phyloP scores from a whole-genome alignment of 1,140 invertebrate species.

The Pantala flavescens region DNA sequence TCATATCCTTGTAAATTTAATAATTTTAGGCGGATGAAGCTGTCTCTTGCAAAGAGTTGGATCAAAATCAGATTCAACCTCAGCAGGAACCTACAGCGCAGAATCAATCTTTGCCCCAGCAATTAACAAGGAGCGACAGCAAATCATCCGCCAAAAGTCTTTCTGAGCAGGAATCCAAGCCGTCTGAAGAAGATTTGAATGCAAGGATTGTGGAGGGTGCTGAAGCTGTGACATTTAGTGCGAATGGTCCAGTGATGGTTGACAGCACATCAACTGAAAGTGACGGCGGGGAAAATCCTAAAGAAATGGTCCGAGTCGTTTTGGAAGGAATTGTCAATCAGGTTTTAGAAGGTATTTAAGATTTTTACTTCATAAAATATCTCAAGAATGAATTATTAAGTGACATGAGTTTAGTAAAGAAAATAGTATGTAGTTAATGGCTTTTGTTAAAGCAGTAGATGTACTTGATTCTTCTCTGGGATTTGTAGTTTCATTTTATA shows the following conservation, averaged over 20 bases:
- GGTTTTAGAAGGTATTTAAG: constrained; percentile 18
- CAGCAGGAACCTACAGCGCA: background rate
- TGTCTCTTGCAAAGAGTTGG: background rate
- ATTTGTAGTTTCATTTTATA: no score
- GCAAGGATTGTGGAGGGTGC: background rate
- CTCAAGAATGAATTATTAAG: no score
- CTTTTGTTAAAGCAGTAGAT: no score
- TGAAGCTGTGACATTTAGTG: background rate
- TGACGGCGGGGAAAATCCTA: background rate
- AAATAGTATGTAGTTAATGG: no score
- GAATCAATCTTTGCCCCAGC: background rate
- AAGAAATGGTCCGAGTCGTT: constrained; percentile 21
- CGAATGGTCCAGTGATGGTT: background rate
- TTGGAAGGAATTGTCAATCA: constrained; percentile 20
- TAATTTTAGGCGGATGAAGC: background rate
- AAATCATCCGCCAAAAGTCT: constrained; percentile 12
- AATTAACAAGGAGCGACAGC: constrained; percentile 11
- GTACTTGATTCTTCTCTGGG: no score
- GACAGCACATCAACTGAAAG: background rate
- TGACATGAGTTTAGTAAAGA: no score
- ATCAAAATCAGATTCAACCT: background rate
- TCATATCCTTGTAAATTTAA: no score
- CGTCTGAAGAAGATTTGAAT: background rate
- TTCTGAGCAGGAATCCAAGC: constrained; percentile 21
- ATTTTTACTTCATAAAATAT: no score